Evolutionary conservation across 2,888 invertebrate genomes (phyloP).

Genomic region (Diarsia mendica): DNA sequence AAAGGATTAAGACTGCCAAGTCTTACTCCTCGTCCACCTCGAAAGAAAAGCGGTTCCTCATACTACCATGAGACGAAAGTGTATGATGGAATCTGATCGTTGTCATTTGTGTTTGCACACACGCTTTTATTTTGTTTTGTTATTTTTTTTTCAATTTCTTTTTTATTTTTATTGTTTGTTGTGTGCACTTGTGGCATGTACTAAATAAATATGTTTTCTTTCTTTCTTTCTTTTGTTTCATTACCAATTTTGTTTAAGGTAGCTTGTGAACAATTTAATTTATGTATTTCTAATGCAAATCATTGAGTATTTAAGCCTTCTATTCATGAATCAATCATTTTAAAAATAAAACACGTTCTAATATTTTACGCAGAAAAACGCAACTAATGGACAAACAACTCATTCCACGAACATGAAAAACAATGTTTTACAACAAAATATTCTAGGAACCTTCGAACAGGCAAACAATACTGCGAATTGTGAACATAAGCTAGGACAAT

Average conservation of each 20-base stretch:
- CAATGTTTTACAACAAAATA: slow-evolving; percentile 25
- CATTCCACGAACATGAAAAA: slow-evolving; percentile 44
- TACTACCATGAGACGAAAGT: too few species aligned
- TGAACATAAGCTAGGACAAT: slow-evolving; percentile 35
- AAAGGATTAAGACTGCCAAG: too few species aligned
- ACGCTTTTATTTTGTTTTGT: too few species aligned
- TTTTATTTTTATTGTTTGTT: too few species aligned
- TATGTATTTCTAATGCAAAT: neutral
- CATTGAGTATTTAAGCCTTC: too few species aligned
- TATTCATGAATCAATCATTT: neutral
- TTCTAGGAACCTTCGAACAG: slow-evolving; percentile 42
- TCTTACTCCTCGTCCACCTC: neutral
- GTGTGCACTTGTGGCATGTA: too few species aligned
- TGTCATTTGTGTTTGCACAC: too few species aligned
- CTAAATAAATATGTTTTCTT: too few species aligned
- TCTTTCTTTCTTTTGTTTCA: too few species aligned
- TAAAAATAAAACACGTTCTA: neutral
- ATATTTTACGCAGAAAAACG: slow-evolving; percentile 28
- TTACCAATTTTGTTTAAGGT: neutral
- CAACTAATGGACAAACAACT: slow-evolving; percentile 11
- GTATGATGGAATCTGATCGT: neutral
- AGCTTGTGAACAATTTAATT: neutral
- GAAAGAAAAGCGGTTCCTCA: neutral
- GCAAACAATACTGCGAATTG: slow-evolving; percentile 45
- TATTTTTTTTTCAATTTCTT: too few species aligned